Conservation (phyloP, 2,797 vertebrate genomes). For the Trachurus trachurus region DNA sequence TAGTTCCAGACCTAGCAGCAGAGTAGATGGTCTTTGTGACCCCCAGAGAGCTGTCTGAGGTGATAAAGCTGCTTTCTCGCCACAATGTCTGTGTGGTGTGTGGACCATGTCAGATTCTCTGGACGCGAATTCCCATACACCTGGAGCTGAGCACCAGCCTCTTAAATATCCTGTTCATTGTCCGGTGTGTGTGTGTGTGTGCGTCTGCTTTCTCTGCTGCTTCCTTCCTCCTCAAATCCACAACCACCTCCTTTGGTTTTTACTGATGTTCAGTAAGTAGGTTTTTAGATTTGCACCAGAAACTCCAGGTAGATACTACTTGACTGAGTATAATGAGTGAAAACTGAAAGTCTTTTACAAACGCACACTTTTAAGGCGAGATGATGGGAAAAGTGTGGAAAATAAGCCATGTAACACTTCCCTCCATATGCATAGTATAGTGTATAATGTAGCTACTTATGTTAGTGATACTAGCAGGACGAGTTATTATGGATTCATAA, state of each 20-base stretch:
- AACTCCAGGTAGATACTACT: conserved; percentile 11
- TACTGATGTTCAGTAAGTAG: background rate
- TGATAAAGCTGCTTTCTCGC: background rate
- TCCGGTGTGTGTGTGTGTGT: no score
- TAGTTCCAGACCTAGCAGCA: background rate
- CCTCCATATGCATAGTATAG: background rate
- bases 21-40: background rate
- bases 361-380: background rate
- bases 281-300: background rate
- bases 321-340: background rate
- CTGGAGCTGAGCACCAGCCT: background rate
- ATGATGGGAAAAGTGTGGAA: background rate
- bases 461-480: background rate
- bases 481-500: conserved; percentile 1
- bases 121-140: background rate
- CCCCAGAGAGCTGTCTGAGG: background rate
- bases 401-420: background rate
- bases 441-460: background rate
- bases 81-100: background rate
- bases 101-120: background rate
- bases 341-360: background rate
- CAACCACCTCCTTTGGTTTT: background rate
- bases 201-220: background rate
- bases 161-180: background rate
- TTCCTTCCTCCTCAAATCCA: background rate